These are phyloP conservation scores for Hemaris fuciformis DNA, from an alignment of 2,888 invertebrate species.

Conservation along the genomic window DNA sequence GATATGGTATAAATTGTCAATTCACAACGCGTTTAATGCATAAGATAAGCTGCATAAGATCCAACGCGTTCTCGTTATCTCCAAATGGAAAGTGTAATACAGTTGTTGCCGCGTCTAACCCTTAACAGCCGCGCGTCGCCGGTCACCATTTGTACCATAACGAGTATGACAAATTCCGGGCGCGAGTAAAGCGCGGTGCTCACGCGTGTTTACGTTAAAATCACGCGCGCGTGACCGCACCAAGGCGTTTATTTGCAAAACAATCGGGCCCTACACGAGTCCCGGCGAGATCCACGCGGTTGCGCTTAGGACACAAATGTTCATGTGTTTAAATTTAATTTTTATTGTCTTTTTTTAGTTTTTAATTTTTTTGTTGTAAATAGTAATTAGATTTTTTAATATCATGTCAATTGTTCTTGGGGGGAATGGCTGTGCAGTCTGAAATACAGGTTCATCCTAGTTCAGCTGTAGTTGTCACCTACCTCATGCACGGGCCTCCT, in stretches of 20 bases:
- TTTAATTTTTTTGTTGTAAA: too few species aligned
- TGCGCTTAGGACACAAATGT: constrained; percentile 19
- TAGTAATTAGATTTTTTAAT: too few species aligned
- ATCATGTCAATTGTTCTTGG: too few species aligned
- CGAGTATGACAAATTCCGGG: constrained; percentile 51
- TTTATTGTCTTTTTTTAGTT: not conserved
- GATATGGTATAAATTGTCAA: too few species aligned
- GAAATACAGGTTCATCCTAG: too few species aligned
- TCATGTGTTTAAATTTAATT: not conserved
- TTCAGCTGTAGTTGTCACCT: too few species aligned
- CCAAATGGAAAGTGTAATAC: not conserved
- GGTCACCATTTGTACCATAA: constrained; percentile 11
- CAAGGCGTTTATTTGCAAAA: constrained; percentile 61
- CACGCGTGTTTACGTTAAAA: constrained; percentile 65
- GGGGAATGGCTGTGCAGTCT: too few species aligned
- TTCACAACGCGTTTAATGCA: not conserved
- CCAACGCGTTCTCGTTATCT: not conserved
- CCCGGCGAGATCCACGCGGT: constrained; percentile 34
- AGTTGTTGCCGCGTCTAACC: not conserved
- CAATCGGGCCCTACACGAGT: constrained; percentile 42
- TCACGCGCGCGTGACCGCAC: constrained; percentile 72
- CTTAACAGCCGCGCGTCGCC: not conserved
- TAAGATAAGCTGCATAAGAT: not conserved
- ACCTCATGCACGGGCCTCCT: too few species aligned
- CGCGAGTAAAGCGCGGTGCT: constrained; percentile 46